Base-by-base conservation (phyloP, 2,797 vertebrate species). In the Lagorchestes hirsutus region DNA sequence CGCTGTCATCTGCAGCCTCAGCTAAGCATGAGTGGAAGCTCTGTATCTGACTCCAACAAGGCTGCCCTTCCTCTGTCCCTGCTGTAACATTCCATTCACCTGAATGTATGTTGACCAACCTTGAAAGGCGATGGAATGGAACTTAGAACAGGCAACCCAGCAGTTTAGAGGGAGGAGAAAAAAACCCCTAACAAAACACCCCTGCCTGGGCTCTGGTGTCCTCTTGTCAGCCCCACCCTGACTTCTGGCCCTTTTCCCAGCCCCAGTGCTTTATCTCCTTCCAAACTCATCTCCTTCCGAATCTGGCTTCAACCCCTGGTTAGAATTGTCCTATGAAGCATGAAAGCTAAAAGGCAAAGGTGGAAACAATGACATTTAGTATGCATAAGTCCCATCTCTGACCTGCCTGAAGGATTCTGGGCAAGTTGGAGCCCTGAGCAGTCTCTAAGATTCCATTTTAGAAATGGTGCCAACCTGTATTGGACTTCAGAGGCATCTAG, bases 261-360 rank as follows among this genome's bases (percentile, higher is more conserved):
- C 22, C 40, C 2, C 5, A 0, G 8, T 0, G 2, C 55, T 54
- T 57, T 24, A 92, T 54, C 16, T 55, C 8, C 0, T 93, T 54
- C 82, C 52, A 52, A 27, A 28, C 9, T 16, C 52, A 2, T 67
- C 4, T n/a, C n/a, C n/a, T n/a, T n/a, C 40, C 0, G 3, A 0
- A 14, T 9, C 28, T 0, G 12, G 55, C 29, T 31, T 58, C 55
- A 22, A 4, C 58, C 91, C 29, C 1, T 0, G 31, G 31, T 40
- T 0, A 16, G 82, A n/a, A 0, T 0, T 50, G 40, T 27, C 22
- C 40, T 50, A 27, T 46, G 5, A 40, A 50, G 40, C 9, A 10
- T 10, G 9, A 27, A 87, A 46, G 12, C 74, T 50, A 87, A 40
- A 28, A 27, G n/a, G 67, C n/a, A 50, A 24, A 46, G 22, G 4